Conservation (phyloP, 2,888 invertebrate species). For the Hybos culiciformis region DNA sequence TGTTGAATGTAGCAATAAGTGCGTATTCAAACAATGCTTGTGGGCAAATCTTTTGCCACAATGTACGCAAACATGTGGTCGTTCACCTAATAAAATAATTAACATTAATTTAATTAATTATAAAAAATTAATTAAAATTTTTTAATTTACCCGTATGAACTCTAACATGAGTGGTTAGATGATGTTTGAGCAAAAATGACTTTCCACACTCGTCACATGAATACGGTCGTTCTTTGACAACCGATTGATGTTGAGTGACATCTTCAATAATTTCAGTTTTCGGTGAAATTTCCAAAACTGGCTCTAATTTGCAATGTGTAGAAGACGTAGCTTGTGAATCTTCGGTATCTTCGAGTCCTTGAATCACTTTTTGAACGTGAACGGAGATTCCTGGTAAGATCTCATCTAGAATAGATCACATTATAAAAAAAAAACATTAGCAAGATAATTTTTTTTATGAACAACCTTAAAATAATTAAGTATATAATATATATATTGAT, state of each 20-base stretch:
- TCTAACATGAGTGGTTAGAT: conserved; percentile 68
- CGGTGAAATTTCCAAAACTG: conserved; percentile 36
- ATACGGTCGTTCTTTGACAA: conserved; percentile 59
- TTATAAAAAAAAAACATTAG: conserved; percentile 9
- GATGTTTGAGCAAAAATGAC: conserved; percentile 70
- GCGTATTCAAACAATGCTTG: conserved; percentile 72
- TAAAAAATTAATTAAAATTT: background rate
- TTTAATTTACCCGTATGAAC: conserved; percentile 52
- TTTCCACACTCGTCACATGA: conserved; percentile 73
- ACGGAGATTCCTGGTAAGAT: conserved; percentile 37
- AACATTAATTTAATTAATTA: too few species aligned
- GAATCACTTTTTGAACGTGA: conserved; percentile 37
- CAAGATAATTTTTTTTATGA: too few species aligned
- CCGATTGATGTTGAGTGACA: conserved; percentile 26
- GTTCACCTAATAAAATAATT: conserved; percentile 43
- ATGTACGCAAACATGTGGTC: conserved; percentile 64
- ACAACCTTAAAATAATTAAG: too few species aligned
- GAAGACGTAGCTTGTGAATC: conserved; percentile 36
- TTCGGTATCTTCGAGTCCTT: conserved; percentile 35
- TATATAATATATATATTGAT: too few species aligned
- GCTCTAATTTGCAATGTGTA: conserved; percentile 34
- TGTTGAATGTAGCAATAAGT: conserved; percentile 64
- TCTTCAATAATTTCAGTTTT: conserved; percentile 36
- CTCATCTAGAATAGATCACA: conserved; percentile 31
- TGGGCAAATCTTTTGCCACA: conserved; percentile 71